Evolutionary conservation across 2,888 invertebrate species (phyloP), one percentile per base, ranked within the genome.

Genomic region (Hypercompe scribonia): DNA sequence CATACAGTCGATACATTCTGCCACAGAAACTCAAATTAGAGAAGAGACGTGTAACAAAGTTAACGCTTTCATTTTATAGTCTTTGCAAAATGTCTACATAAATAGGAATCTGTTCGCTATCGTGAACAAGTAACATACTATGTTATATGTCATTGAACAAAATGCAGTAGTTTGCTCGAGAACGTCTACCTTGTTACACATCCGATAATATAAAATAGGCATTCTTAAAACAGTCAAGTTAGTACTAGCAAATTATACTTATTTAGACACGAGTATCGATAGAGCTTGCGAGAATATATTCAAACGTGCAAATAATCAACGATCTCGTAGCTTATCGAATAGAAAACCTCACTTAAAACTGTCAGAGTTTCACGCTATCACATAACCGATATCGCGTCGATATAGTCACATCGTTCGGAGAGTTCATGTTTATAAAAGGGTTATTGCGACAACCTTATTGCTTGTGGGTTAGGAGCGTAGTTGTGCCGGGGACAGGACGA

Each of bases 401-500:
- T 86, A 90, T 83, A 89, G 88, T 92, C 89, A 88, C 84, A 87
- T 89, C 86, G 91, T 90, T 84, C 84, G 81, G 79, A 82, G 84
- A 82, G 83, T 84, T 78, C 65, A 72, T 78, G 77, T 80, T 78
- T 84, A 83, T 79, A 87, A 87, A 86, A 84, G 76, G 77, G 76
- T 85, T 91, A 89, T 91, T 90, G 92, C 90, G 89, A 87, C 82
- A 83, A 86, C 74, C 81, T 90, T 93, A 93, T 93, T 93, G 93
- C 92, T 93, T 91, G 88, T 79, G 87, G 88, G 92, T 92, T 96
- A 96, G 90, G 96, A 95, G 92, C 96, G 96, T 86, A 97, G 93
- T 88, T 97, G 97, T 80, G 96, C 96, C 81, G 97, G 97, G 87
- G 97, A 97, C 85, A 97, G 96, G 78, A 97, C 96, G 79, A 97